Conservation (phyloP, 2,888 invertebrate genomes). For the Sussaba pulchella region DNA sequence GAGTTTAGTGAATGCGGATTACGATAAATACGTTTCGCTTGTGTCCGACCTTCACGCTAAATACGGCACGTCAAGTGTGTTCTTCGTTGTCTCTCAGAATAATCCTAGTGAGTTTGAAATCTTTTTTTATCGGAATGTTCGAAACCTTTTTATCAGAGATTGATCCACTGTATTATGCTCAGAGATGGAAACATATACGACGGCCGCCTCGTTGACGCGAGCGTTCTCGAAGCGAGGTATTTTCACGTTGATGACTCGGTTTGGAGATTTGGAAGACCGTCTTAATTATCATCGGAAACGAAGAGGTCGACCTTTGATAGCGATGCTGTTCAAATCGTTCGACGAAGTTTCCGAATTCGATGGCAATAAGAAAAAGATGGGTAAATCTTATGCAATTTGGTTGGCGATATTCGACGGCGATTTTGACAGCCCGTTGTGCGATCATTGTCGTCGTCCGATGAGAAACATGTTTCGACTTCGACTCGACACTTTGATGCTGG, state of each 20-base stretch:
- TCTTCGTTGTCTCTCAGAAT: conserved; percentile 63
- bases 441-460: conserved; percentile 63
- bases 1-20: too few relatives aligned
- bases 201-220: conserved; percentile 61
- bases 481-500: conserved; percentile 74
- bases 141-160: background rate
- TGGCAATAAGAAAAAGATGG: conserved; percentile 47
- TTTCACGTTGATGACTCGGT: conserved; percentile 59
- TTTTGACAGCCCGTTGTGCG: conserved; percentile 41
- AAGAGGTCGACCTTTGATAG: conserved; percentile 70
- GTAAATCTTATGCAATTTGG: conserved; percentile 73
- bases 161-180: background rate
- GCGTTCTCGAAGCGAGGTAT: conserved; percentile 69
- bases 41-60: conserved; percentile 65
- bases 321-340: conserved; percentile 67
- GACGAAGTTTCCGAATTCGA: conserved; percentile 67
- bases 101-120: conserved; percentile 37
- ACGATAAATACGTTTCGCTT: conserved; percentile 36
- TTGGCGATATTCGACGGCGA: conserved; percentile 72
- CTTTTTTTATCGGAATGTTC: background rate
- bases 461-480: conserved; percentile 71
- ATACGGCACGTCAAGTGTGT: conserved; percentile 70
- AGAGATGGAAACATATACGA: conserved; percentile 53
- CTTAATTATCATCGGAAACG: conserved; percentile 44
- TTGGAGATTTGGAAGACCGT: conserved; percentile 43